Evolutionary conservation across 2,888 invertebrate genomes (phyloP).

Genomic region (Creontiades dilutus): DNA sequence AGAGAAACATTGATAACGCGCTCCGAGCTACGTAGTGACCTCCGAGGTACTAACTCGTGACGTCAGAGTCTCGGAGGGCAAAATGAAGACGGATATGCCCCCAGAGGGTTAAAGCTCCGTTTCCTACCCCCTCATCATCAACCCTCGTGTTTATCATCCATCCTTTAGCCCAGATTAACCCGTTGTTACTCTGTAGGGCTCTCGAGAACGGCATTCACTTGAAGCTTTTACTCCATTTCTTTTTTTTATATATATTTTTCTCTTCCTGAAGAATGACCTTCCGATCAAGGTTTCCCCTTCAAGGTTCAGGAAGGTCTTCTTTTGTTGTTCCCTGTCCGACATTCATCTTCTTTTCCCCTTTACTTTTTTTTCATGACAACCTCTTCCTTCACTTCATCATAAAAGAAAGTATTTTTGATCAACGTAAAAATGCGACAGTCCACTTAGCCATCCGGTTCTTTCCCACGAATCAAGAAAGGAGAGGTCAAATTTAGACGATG

Average conservation of each 20-base stretch:
- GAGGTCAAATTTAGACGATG: no score
- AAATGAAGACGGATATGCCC: slow-evolving; percentile 59
- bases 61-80: slow-evolving; percentile 33
- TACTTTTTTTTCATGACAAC: slow-evolving; percentile 40
- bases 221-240: not conserved
- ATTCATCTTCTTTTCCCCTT: slow-evolving; percentile 52
- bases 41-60: slow-evolving; percentile 32
- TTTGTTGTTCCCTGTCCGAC: slow-evolving; percentile 49
- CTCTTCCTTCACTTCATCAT: slow-evolving; percentile 42
- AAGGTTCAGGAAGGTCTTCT: slow-evolving; percentile 39
- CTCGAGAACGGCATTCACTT: slow-evolving; percentile 1
- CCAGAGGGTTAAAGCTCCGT: slow-evolving; percentile 31
- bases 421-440: slow-evolving; percentile 4
- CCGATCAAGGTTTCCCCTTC: slow-evolving; percentile 39
- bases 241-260: not conserved
- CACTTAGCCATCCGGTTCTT: not conserved
- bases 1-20: slow-evolving; percentile 55
- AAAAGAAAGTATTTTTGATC: slow-evolving; percentile 41
- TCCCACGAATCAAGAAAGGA: not conserved
- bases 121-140: not conserved
- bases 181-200: not conserved
- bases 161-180: slow-evolving; percentile 44
- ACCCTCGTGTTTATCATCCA: slow-evolving; percentile 26
- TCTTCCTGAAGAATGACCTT: slow-evolving; percentile 43
- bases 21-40: slow-evolving; percentile 28